Evolutionary conservation across 2,797 vertebrate genomes (phyloP).

Genomic region (Gallinago nigripennis): DNA sequence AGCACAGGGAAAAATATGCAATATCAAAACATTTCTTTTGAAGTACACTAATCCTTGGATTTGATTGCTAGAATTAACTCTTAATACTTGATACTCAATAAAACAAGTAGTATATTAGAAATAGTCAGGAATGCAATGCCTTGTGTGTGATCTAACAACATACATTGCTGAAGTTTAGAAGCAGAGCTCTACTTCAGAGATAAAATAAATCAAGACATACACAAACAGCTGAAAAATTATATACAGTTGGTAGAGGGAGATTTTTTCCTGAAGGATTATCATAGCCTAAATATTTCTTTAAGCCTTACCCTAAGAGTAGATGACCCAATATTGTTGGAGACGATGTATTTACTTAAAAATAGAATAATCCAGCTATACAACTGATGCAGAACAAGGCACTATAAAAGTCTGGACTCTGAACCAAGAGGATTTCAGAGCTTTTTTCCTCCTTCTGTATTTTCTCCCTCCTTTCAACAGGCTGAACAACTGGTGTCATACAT

Average conservation of each 20-base stretch:
- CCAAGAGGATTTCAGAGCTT: not conserved
- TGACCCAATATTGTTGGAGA: conserved; percentile 42
- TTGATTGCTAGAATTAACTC: conserved; percentile 1
- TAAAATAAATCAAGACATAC: not conserved
- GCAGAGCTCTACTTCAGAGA: not conserved
- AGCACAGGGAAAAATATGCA: not conserved
- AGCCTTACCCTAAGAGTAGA: conserved; percentile 19
- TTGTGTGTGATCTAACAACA: not conserved
- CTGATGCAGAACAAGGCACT: not conserved
- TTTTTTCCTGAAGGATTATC: conserved; percentile 52
- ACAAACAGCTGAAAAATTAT: conserved; percentile 60
- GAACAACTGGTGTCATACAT: not conserved
- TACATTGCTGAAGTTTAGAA: not conserved
- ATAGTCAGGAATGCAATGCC: not conserved
- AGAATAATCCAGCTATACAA: conserved; percentile 41
- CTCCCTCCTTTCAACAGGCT: not conserved
- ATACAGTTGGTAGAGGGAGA: conserved; percentile 30
- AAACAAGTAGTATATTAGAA: not conserved
- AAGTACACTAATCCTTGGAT: not conserved
- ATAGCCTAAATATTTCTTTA: conserved; percentile 63
- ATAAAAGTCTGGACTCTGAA: not conserved
- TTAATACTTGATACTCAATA: not conserved
- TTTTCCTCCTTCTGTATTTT: not conserved
- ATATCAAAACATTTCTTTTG: not conserved
- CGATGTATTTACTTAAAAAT: conserved; percentile 51